Evolutionary conservation across 2,113 vertebrate genomes (phyloP), one percentile per base, ranked within the genome.

Genomic region (Rhodinocichla rosea): DNA sequence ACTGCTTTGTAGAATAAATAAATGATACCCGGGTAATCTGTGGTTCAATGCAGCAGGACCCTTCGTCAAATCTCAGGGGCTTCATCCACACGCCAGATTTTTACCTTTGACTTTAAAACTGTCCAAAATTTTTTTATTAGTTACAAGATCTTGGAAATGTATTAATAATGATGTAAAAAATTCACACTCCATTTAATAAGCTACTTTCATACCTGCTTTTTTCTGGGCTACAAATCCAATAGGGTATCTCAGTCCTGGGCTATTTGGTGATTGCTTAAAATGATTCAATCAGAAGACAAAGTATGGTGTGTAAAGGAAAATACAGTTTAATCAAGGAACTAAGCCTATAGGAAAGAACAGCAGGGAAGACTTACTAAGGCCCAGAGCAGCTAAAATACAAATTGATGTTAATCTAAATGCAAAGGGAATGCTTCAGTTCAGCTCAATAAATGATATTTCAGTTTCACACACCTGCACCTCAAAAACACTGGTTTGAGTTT

Each of bases 251-350:
- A 40, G 23, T 84, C 52, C 44, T 64, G 35, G 27, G 20, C 40
- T 67, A 59, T 68, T 86, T 55, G 49, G n/a, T 87, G 73, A 71
- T 80, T 92, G 37, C n/a, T 82, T 71, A 40, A 71, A 93, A 59
- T 37, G 8, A 10, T 55, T 87, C 92, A 93, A 32, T 83, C 77
- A 87, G 77, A 94, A 83, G 35, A 9, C 8, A 63, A 83, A 86
- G 35, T 63, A 45, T 0, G 0, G 4, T 30, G 3, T 0, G 0
- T 52, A 75, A 78, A 89, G 35, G 23, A 80, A 96, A 93, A 90
- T n/a, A 49, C 1, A 77, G 32, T 50, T 91, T 90, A 93, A 88
- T 89, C 86, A 92, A 94, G 64, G 39, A 83, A 83, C 17, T 35
- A 56, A 93, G 32, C n/a, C 40, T 49, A 24, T 47, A 84, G 17